These are phyloP conservation scores for Myripristis jacobus DNA, from an alignment of 2,797 vertebrate genomes.

Conservation along the genomic window DNA sequence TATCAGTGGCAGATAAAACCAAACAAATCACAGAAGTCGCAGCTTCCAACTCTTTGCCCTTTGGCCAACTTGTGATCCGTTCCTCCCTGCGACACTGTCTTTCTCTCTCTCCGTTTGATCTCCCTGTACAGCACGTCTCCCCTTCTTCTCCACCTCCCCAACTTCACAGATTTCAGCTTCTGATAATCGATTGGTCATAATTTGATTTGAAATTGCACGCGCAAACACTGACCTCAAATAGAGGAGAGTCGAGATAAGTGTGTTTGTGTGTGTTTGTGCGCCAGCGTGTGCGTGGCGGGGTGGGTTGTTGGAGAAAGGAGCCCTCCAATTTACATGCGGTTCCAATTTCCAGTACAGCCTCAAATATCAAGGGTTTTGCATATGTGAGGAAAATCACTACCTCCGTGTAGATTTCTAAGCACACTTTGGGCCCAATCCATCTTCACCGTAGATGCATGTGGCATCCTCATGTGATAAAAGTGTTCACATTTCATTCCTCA, in stretches of 20 bases:
- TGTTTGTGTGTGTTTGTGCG: constrained; percentile 11
- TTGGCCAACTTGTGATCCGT: constrained; percentile 46
- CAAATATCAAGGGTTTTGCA: no score
- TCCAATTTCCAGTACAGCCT: no score
- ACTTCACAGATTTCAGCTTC: constrained; percentile 20
- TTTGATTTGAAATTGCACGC: not conserved
- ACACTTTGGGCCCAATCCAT: no score
- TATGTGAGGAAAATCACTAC: no score
- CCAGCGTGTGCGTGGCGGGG: constrained; percentile 12
- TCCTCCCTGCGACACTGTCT: constrained; percentile 24
- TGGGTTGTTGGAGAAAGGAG: not conserved
- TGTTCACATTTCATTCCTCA: no score
- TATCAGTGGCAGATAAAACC: constrained; percentile 70
- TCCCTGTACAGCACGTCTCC: constrained; percentile 13
- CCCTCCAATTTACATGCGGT: no score
- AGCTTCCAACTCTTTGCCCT: constrained; percentile 43
- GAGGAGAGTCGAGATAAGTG: constrained; percentile 3
- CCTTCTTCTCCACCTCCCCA: not conserved
- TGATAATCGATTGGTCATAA: constrained; percentile 25
- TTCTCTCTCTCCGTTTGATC: constrained; percentile 51
- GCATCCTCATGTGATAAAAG: no score
- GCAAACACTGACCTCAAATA: not conserved
- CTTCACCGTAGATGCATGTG: no score
- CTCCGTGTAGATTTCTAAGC: no score
- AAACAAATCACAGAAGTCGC: constrained; percentile 62